A percentile compares a stretch with the other conserved stretches of the same genome.
These are phyloP conservation scores for Clusia tigrina DNA, from an alignment of 2,888 invertebrate species.

Conservation along the genomic window DNA sequence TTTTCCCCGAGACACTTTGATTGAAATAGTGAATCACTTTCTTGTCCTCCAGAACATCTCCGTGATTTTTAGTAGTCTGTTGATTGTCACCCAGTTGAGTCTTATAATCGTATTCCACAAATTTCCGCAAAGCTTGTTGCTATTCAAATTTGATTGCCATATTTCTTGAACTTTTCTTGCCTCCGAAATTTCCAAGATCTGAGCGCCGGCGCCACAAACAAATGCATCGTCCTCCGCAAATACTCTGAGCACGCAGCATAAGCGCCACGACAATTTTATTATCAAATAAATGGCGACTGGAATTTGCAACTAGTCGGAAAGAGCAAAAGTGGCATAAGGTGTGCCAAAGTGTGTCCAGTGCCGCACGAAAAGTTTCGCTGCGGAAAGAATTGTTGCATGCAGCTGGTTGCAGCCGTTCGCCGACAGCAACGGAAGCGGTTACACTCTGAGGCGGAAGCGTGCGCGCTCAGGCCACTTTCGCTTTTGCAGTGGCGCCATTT, in stretches of 20 bases:
- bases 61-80: too few relatives aligned
- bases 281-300: slow-evolving; percentile 15
- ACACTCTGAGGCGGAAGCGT: not conserved
- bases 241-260: slow-evolving; percentile 13
- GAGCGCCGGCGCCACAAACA: too few relatives aligned
- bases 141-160: too few relatives aligned
- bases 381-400: slow-evolving; percentile 11
- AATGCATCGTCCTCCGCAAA: too few relatives aligned
- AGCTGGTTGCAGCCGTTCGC: not conserved
- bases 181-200: too few relatives aligned
- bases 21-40: too few relatives aligned
- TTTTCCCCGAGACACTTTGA: too few relatives aligned
- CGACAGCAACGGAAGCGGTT: not conserved
- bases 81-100: too few relatives aligned
- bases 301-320: not conserved
- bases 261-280: slow-evolving; percentile 28
- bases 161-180: too few relatives aligned
- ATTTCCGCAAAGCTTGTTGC: too few relatives aligned
- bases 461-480: slow-evolving; percentile 8
- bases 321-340: not conserved
- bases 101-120: too few relatives aligned
- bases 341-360: not conserved
- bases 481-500: not conserved
- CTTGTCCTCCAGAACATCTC: too few relatives aligned
- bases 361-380: not conserved